Evolutionary conservation across 2,888 invertebrate species (phyloP), one percentile per base, ranked within the genome.

Genomic region (Machimus rusticus): DNA sequence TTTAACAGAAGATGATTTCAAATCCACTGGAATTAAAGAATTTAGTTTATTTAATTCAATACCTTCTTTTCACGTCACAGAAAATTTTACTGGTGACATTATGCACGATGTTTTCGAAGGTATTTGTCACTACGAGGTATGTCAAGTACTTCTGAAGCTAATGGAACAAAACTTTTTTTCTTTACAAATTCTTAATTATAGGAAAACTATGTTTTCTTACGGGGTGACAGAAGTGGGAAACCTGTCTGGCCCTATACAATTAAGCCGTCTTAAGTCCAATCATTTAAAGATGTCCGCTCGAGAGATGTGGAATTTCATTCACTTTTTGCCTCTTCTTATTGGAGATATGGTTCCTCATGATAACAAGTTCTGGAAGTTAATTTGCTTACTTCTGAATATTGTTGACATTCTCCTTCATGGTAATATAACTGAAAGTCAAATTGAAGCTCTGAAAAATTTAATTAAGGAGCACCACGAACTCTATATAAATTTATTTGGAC

Each of bases 221-320:
- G 87, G 87, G 1, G 39, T 19, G 1, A 55, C 37, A 5, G 87
- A 87, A 78, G 39, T 87, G 1, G 85, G 74, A 16, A 87, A 87
- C 46, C 23, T 76, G 16, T 84, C 84, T 31, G 57, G 34, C 2
- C 34, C 77, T 31, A 87, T 87, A 37, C 46, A 31, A 19, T 5
- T 79, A 8, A 66, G 23, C 34, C 66, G 79, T 23, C 23, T 87
- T 34, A 77, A 87, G 57, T 31, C 31, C 66, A 87, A 87, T 6
- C 81, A 87, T 19, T 57, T 87, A 34, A 87, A 87, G 66, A 87
- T 87, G 87, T 87, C n/a, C 23, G 57, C 87, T 19, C 43, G 79
- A n/a, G 79, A 79, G 57, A 87, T 87, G 74, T 79, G 87, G 79
- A n/a, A 66, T 79, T 87, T 87, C 37, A 28, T 37, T 9, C 74